These are phyloP conservation scores for Ophraella communa DNA, from an alignment of 2,888 invertebrate genomes.

Conservation along the genomic window DNA sequence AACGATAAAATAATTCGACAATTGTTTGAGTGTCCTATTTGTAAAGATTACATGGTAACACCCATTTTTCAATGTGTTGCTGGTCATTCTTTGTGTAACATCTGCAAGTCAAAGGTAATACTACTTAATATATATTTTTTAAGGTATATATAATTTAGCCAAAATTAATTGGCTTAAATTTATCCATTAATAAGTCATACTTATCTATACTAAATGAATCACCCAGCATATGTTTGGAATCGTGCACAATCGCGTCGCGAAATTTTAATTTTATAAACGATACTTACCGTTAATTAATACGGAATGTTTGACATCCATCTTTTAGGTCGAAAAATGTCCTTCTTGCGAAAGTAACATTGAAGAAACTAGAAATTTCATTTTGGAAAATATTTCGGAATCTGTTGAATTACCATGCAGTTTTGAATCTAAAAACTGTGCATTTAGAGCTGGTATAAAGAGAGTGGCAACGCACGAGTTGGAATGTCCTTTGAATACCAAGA, in stretches of 20 bases:
- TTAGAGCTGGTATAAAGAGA: constrained; percentile 28
- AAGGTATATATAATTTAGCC: too few species aligned
- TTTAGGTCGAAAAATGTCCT: constrained; percentile 32
- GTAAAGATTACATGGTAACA: constrained; percentile 44
- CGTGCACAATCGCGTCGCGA: neutral
- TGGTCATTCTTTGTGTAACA: constrained; percentile 35
- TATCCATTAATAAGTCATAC: too few species aligned
- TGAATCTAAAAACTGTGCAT: constrained; percentile 23
- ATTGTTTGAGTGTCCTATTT: constrained; percentile 45
- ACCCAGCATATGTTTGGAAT: neutral
- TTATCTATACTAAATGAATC: too few species aligned
- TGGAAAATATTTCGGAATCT: constrained; percentile 30
- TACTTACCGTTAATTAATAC: neutral
- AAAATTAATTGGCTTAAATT: too few species aligned
- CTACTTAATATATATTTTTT: neutral
- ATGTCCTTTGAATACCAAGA: constrained; percentile 30
- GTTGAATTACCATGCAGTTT: constrained; percentile 31
- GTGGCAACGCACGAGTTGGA: constrained; percentile 28
- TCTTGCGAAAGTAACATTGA: constrained; percentile 30
- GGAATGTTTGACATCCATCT: neutral
- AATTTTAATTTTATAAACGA: too few species aligned
- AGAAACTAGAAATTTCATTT: constrained; percentile 29
- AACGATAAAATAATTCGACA: constrained; percentile 27
- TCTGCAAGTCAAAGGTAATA: constrained; percentile 26
- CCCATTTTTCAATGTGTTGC: constrained; percentile 35